Base-by-base conservation (phyloP, 92 coral and sea anemone genomes). In the Nematostella vectensis region DNA sequence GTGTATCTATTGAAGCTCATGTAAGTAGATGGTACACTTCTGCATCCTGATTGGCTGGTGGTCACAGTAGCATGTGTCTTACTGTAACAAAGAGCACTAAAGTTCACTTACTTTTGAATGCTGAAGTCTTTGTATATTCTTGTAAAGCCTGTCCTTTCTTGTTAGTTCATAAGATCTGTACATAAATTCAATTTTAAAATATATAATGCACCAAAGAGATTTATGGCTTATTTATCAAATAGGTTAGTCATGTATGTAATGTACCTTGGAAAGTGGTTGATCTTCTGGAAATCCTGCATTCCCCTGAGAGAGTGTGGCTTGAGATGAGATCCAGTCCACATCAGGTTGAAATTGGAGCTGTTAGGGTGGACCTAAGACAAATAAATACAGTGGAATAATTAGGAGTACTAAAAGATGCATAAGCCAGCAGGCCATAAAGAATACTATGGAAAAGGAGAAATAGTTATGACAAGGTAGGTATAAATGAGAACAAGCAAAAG, bases 251-350 rank as follows among this genome's bases (percentile, higher is more conserved):
- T 6, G 8, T 15, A 33, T 33, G 40, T 33, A 33, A 6, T 38
- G 26, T 47, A 88, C 93, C 99, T 93, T 57, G 99, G 99, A 52
- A 93, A 93, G 66, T 93, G 99, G 70, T 93, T 93, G 2, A 93
- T 71, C 57, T 93, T 93, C 62, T 93, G 99, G 56, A 86, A 93
- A 17, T 93, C 99, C 71, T 75, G 96, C 69, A 93, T 58, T n/a
- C 99, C 99, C 54, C 96, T 80, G 30, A 93, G 60, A 21, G 99
- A 81, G 24, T 93, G 89, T 1, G 99, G 96, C 23, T 93, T 93
- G 49, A 93, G 63, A 26, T 93, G 99, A 33, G 99, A 93, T 11
- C 99, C 99, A 19, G 99, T 93, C 99, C 99, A 93, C 99, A 93
- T 93, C 44, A 93, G 57, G 65, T 87, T 93, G 56, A 78, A 93